These are phyloP conservation scores for Austrolebias charrua DNA, from an alignment of 2,797 vertebrate species.

Conservation along the genomic window DNA sequence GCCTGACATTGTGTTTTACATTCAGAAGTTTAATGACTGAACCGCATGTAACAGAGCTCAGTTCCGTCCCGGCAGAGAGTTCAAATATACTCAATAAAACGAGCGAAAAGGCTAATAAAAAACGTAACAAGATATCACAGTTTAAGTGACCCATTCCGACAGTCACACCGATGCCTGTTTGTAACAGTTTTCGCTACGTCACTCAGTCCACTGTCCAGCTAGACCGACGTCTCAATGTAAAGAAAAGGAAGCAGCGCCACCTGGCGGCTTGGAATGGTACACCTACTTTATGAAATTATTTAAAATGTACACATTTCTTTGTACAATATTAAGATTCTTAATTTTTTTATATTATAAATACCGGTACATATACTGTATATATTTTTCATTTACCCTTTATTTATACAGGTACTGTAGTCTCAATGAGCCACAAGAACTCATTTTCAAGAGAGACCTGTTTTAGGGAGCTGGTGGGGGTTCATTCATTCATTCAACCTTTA, in stretches of 20 bases:
- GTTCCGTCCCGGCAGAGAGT: constrained; percentile 64
- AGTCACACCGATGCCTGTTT: too few relatives aligned
- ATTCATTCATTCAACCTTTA: too few relatives aligned
- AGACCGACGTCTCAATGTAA: neutral
- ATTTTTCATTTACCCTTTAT: too few relatives aligned
- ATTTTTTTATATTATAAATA: too few relatives aligned
- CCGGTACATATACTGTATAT: too few relatives aligned
- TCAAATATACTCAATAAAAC: constrained; percentile 53
- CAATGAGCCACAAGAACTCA: too few relatives aligned
- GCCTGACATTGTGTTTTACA: constrained; percentile 89
- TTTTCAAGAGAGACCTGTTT: too few relatives aligned
- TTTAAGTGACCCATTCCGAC: constrained; percentile 63
- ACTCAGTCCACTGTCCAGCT: constrained; percentile 58
- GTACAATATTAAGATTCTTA: too few relatives aligned
- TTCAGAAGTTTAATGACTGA: constrained; percentile 94
- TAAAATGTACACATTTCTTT: too few relatives aligned
- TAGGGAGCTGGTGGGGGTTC: too few relatives aligned
- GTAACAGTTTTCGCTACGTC: constrained; percentile 64
- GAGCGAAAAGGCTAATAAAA: constrained; percentile 30
- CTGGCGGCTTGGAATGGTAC: constrained; percentile 30
- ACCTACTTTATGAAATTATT: neutral
- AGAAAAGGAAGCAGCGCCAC: constrained; percentile 14
- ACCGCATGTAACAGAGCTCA: constrained; percentile 89
- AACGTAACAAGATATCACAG: neutral
- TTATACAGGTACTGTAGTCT: too few relatives aligned